These are phyloP conservation scores for Parotia lawesii DNA, from an alignment of 2,113 vertebrate species.

Conservation along the genomic window DNA sequence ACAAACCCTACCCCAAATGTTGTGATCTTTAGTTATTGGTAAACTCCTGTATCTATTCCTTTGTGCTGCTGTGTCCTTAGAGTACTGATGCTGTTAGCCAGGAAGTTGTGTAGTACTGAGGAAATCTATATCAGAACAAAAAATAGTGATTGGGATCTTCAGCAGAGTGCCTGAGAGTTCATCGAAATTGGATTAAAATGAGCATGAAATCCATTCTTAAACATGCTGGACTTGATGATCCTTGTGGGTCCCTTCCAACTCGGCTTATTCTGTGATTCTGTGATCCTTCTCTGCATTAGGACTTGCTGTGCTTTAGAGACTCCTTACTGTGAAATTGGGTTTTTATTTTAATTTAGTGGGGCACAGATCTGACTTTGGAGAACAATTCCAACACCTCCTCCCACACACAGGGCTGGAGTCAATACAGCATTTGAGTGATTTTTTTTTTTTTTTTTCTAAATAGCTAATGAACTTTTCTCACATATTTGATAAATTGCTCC, in stretches of 20 bases:
- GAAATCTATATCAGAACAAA: not conserved
- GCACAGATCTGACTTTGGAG: not conserved
- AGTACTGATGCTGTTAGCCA: not conserved
- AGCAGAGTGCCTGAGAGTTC: not conserved
- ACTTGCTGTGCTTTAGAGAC: not conserved
- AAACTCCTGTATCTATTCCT: not conserved
- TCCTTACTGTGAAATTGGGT: not conserved
- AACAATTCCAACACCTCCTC: not conserved
- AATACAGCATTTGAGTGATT: not conserved
- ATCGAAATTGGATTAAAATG: fast-evolving
- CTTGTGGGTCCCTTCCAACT: not conserved
- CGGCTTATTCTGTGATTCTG: not conserved
- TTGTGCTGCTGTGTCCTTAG: not conserved
- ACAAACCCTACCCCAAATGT: not conserved
- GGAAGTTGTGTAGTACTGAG: not conserved
- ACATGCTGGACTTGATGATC: not conserved
- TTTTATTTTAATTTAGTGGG: not conserved
- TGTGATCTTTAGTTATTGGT: not conserved
- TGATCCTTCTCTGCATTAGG: not conserved
- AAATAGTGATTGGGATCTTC: not conserved
- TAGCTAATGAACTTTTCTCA: not conserved
- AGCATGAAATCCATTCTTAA: not conserved
- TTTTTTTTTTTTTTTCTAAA: not conserved
- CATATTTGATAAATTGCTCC: not conserved
- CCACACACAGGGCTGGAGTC: not conserved